These are phyloP conservation scores for Pipra filicauda DNA, from an alignment of 2,113 vertebrate species.

Conservation along the genomic window DNA sequence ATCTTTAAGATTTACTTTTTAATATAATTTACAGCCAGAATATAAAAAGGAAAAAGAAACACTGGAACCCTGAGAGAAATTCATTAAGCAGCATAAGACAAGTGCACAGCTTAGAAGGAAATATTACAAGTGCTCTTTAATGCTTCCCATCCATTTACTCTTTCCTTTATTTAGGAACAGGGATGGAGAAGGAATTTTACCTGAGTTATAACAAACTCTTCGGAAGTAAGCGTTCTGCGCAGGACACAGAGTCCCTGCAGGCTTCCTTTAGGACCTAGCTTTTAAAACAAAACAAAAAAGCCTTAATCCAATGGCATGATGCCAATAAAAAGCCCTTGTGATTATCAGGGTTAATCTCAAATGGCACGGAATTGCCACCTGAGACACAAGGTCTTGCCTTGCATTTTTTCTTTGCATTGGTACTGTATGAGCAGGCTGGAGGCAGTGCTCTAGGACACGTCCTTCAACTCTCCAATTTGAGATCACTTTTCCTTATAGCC, in stretches of 20 bases:
- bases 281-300: not conserved
- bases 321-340: not conserved
- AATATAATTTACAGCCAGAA: not conserved
- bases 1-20: slow-evolving; percentile 1
- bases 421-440: not conserved
- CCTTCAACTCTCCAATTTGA: not conserved
- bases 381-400: not conserved
- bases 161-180: not conserved
- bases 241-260: not conserved
- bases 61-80: not conserved
- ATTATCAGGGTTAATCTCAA: not conserved
- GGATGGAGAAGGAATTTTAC: not conserved
- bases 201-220: not conserved
- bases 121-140: not conserved
- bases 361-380: not conserved
- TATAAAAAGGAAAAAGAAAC: not conserved
- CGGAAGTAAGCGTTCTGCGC: not conserved
- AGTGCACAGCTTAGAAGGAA: not conserved
- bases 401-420: not conserved
- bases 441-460: not conserved
- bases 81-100: not conserved
- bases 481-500: not conserved
- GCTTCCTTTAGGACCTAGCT: not conserved
- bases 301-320: not conserved
- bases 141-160: not conserved